A percentile compares a stretch with the other conserved stretches of the same genome.
Evolutionary conservation across 2,888 invertebrate species (phyloP).

Genomic region (Teleogryllus oceanicus): DNA sequence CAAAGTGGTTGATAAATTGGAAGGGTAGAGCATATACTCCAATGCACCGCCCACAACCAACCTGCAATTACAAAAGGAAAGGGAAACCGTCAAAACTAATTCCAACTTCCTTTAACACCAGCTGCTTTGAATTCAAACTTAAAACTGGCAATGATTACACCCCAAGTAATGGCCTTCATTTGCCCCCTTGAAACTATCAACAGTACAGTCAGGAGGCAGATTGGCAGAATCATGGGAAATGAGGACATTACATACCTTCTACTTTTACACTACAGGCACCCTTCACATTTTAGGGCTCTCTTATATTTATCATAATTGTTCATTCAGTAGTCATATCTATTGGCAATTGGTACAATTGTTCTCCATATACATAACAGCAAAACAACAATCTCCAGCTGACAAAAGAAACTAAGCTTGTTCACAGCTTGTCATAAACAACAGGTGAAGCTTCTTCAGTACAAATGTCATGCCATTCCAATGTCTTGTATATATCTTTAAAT

Average conservation of each 20-base stretch:
- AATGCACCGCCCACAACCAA: slow-evolving; percentile 3
- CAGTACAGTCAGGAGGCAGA: slow-evolving; percentile 28
- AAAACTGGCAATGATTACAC: background rate
- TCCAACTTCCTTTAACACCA: background rate
- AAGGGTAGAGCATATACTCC: background rate
- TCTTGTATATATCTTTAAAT: slow-evolving; percentile 9
- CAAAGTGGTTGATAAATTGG: background rate
- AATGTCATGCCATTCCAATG: background rate
- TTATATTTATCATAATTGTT: slow-evolving; percentile 5
- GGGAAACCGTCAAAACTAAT: background rate
- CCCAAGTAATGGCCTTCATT: slow-evolving; percentile 28
- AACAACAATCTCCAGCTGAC: slow-evolving; percentile 23
- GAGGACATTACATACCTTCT: slow-evolving; percentile 32
- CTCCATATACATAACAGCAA: slow-evolving; percentile 19
- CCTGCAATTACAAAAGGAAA: background rate
- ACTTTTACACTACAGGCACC: slow-evolving; percentile 21
- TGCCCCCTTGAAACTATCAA: slow-evolving; percentile 26
- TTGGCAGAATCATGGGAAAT: slow-evolving; percentile 24
- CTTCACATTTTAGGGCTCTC: slow-evolving; percentile 21
- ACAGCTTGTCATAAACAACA: slow-evolving; percentile 3
- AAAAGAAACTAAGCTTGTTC: slow-evolving; percentile 18
- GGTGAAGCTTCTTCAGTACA: background rate
- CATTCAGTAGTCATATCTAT: background rate
- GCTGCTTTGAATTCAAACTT: background rate
- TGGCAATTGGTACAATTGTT: background rate